phyloP scores from a whole-genome alignment of 2,797 vertebrate genomes.

The Atherinosoma microstoma region DNA sequence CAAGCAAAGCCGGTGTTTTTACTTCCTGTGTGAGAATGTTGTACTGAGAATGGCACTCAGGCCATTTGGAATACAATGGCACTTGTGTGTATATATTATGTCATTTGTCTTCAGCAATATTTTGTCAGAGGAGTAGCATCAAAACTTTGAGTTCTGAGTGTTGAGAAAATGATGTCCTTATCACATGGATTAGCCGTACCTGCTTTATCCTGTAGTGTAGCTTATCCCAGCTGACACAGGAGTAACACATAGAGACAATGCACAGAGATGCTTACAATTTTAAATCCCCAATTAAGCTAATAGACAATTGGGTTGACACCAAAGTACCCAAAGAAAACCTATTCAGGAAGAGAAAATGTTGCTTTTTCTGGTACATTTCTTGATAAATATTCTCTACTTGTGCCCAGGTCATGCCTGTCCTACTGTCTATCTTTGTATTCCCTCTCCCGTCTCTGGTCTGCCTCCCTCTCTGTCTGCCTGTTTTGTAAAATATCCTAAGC shows the following conservation, averaged over 20 bases:
- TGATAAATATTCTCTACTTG: neutral
- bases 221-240: neutral
- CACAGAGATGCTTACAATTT: neutral
- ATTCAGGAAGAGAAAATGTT: neutral
- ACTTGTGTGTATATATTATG: neutral
- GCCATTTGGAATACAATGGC: neutral
- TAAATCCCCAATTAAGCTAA: neutral
- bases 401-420: too few species aligned
- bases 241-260: neutral
- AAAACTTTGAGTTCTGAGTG: neutral
- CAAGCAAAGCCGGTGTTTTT: neutral
- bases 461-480: conserved; percentile 4
- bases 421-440: too few species aligned
- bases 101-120: neutral
- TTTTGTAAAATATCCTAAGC: conserved; percentile 11
- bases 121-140: neutral
- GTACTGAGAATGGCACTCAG: neutral
- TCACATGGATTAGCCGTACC: neutral
- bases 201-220: neutral
- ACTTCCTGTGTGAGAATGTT: neutral
- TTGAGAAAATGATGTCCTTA: neutral
- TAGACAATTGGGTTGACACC: neutral
- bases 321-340: neutral
- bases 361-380: neutral
- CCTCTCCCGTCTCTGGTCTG: neutral